Evolutionary conservation across 2,888 invertebrate genomes (phyloP), one percentile per base, ranked within the genome.

Genomic region (Acleris emargana): DNA sequence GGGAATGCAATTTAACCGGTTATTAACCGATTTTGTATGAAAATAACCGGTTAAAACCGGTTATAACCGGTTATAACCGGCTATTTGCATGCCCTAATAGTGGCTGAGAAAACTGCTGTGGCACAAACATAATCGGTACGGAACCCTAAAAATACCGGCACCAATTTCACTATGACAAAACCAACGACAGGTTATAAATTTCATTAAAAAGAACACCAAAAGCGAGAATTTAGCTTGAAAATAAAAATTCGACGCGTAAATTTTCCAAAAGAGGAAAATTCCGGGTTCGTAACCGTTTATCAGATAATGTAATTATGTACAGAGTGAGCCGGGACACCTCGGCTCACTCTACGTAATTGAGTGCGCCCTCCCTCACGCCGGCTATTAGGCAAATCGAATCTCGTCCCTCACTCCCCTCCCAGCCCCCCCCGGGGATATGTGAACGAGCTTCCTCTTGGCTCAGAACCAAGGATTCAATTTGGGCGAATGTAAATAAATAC

Each of bases 381-480:
- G 83, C 90, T 91, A 91, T 92, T 92, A 92, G 91, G 91, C 91
- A 92, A 92, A 92, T 91, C 91, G 91, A 92, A 92, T 91, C 87
- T 87, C 72, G 73, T 72, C 81, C 81, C 82, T 75, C 81, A 77
- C 74, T 71, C 62, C 71, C 73, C 74, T 45, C 45, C 73, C 74
- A 69, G 74, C 69, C 72, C 64, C 64, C 55, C 53, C 68, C 66
- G 67, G 74, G 76, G 81, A 82, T 86, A 86, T 87, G 74, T 73
- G 73, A 68, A 71, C 77, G 78, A 78, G 79, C 72, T 80, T 80
- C 79, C 78, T 82, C 79, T 88, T 89, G 88, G 89, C 90, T 77
- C 76, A 61, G 82, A 76, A 88, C 86, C 90, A 88, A 87, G 84
- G 89, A 88, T 91, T 90, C 88, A 91, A 91, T 91, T 91, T 91